Evolutionary conservation across 2,797 vertebrate species (phyloP).

Genomic region (Schizothorax lantsangensis): DNA sequence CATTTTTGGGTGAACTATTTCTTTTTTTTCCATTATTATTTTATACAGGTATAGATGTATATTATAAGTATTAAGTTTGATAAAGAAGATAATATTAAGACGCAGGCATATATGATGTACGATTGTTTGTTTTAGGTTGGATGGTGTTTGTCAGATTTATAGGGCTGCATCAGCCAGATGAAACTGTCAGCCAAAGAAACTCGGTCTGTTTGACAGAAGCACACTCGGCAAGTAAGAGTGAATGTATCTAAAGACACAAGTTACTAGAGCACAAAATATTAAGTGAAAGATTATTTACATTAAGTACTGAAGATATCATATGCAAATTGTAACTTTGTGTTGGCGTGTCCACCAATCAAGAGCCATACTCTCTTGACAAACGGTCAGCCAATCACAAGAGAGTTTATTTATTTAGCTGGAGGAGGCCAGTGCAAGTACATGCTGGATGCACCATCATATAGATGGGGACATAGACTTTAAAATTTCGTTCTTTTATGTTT

Average conservation of each 20-base stretch:
- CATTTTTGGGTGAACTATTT: conserved; percentile 41
- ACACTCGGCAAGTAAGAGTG: conserved; percentile 62
- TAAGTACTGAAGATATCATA: conserved; percentile 66
- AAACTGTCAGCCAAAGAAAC: conserved; percentile 74
- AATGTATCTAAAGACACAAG: conserved; percentile 71
- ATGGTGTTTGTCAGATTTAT: conserved; percentile 67
- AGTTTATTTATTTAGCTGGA: conserved; percentile 33
- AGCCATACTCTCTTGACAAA: conserved; percentile 59
- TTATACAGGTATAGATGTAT: conserved; percentile 78
- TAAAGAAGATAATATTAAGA: conserved; percentile 63
- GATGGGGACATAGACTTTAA: conserved; percentile 18
- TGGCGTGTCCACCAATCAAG: conserved; percentile 60
- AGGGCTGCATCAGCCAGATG: conserved; percentile 82
- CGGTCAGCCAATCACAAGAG: conserved; percentile 40
- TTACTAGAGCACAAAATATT: conserved; percentile 76
- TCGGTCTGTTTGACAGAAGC: conserved; percentile 56
- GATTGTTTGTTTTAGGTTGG: conserved; percentile 65
- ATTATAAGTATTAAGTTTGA: conserved; percentile 70
- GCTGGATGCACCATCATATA: conserved; percentile 31
- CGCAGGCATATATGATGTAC: conserved; percentile 66
- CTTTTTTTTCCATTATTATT: conserved; percentile 72
- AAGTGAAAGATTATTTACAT: conserved; percentile 62
- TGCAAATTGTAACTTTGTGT: conserved; percentile 78
- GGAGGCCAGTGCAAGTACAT: conserved; percentile 3
- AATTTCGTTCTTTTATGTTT: neutral